These are phyloP conservation scores for Rhinichthys klamathensis DNA, from an alignment of 2,113 vertebrate genomes.

Conservation along the genomic window DNA sequence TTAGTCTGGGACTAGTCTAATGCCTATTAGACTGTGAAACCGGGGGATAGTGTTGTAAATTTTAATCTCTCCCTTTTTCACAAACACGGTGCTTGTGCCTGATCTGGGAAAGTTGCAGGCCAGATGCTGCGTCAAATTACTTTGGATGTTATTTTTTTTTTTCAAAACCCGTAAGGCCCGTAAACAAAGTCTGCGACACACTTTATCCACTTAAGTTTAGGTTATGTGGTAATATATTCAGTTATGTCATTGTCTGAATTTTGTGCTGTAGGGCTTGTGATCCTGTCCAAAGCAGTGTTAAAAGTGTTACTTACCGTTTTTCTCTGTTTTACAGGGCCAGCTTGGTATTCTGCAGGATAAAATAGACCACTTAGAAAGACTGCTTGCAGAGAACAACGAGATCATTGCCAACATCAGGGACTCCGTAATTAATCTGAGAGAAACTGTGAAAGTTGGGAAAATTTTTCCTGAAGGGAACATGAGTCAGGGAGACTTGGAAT, in stretches of 20 bases:
- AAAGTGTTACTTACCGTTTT: background rate
- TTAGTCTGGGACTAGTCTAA: no score
- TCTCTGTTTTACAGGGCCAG: constrained; percentile 77
- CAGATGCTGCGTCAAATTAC: background rate
- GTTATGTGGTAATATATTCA: background rate
- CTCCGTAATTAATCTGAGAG: constrained; percentile 83
- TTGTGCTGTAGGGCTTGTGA: background rate
- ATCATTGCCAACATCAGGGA: constrained; percentile 89
- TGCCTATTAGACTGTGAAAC: no score
- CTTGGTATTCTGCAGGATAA: constrained; percentile 88
- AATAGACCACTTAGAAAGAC: constrained; percentile 88
- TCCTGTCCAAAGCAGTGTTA: background rate
- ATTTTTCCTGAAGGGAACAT: constrained; percentile 73
- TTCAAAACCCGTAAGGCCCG: background rate
- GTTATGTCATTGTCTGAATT: background rate
- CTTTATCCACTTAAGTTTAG: background rate
- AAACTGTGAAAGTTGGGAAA: constrained; percentile 78
- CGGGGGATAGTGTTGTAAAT: background rate
- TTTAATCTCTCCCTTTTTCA: background rate
- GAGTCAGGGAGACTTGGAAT: constrained; percentile 70
- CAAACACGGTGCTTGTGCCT: background rate
- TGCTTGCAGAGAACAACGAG: constrained; percentile 89
- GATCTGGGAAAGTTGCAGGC: background rate
- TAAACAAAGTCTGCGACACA: background rate
- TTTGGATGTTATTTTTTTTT: no score